Conservation (phyloP, 53 echinoderm and acorn worm genomes). For the Arbacia lixula region DNA sequence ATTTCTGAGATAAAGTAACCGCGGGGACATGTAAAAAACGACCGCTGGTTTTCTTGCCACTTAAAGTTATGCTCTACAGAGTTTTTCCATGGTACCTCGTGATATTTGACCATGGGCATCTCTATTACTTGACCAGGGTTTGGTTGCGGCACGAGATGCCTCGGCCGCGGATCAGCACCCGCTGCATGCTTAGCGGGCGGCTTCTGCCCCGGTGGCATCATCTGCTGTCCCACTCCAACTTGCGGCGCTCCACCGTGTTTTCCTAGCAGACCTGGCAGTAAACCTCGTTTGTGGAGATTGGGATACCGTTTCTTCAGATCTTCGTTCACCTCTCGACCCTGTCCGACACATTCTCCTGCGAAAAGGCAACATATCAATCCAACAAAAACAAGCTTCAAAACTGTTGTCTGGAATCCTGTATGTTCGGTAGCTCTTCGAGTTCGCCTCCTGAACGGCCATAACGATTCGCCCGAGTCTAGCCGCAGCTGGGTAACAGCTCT, state of each 20-base stretch:
- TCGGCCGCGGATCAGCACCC: slow-evolving; percentile 27
- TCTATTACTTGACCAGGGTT: slow-evolving; percentile 60
- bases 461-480: slow-evolving; percentile 19
- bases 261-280: slow-evolving; percentile 76
- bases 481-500: not conserved
- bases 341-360: slow-evolving; percentile 18
- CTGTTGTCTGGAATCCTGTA: too few species aligned
- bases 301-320: slow-evolving; percentile 61
- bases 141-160: slow-evolving; percentile 63
- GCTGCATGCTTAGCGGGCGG: slow-evolving; percentile 27
- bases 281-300: slow-evolving; percentile 75
- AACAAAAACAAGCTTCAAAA: slow-evolving; percentile 14
- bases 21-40: slow-evolving; percentile 87
- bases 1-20: slow-evolving; percentile 89
- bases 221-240: slow-evolving; percentile 39
- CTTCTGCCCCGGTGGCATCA: slow-evolving; percentile 19
- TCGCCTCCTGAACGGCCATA: slow-evolving; percentile 34
- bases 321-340: slow-evolving; percentile 17
- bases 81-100: slow-evolving; percentile 76
- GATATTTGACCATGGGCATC: slow-evolving; percentile 88
- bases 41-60: slow-evolving; percentile 97
- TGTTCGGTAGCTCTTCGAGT: too few species aligned
- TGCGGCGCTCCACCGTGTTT: slow-evolving; percentile 47
- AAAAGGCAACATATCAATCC: slow-evolving; percentile 32
- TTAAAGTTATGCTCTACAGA: slow-evolving; percentile 85